Evolutionary conservation across 2,888 invertebrate genomes (phyloP), one percentile per base, ranked within the genome.

Genomic region (Deladenus siricidicola): DNA sequence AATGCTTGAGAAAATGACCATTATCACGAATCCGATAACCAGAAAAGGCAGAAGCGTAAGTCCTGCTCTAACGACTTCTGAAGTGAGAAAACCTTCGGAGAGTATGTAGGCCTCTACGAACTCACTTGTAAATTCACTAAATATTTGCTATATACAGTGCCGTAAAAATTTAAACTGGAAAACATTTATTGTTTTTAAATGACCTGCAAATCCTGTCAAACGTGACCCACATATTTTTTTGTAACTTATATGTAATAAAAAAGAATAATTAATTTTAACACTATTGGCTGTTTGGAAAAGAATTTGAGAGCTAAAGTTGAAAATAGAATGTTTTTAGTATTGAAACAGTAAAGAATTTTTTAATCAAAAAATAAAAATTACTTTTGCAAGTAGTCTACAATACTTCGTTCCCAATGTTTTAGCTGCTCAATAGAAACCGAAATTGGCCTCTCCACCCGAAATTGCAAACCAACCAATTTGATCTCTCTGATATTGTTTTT

Each of bases 11-110:
- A 77, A 77, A 3, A 66, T 50, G 17, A 60, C 67, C 77, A 77
- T 77, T 43, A 77, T 77, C 14, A 66, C 62, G 62, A 77, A 77
- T 8, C 77, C 77, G 48, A 77, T 70, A 28, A 69, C 66, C 21
- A 77, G 56, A 44, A 76, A 76, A 4, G 76, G 76, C 6, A 76
- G 64, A n/a, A 76, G 66, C n/a, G 71, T 68, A 4, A 73, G 58
- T 1, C 69, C 69, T 0, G 69, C 64, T 8, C 65, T 56, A n/a
- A 69, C 49, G 28, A 76, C 72, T 63, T 77, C 77, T 19, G 66
- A 62, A 3, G 77, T 77, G 34, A 77, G 68, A 60, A 68, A 73
- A 4, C 70, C 70, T 48, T 77, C 77, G 1, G 75, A 69, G 21
- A 74, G 60, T 21, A 77, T 64, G 23, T 63, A 43, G 24, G 63